These are phyloP conservation scores for Sarcophaga carnaria DNA, from an alignment of 2,888 invertebrate species.

Conservation along the genomic window DNA sequence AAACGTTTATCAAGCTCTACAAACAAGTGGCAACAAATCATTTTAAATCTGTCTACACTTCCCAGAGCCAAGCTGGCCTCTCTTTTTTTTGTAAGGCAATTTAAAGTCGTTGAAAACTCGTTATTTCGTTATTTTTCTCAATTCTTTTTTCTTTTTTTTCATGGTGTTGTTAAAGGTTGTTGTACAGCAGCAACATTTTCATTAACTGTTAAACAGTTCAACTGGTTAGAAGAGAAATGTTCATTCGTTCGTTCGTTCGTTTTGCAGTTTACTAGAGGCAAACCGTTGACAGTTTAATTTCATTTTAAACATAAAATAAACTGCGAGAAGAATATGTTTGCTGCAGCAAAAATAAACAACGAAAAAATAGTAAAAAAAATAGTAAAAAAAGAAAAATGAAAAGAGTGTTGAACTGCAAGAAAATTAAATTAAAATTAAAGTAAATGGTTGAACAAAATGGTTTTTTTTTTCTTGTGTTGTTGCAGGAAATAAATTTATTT, in stretches of 20 bases:
- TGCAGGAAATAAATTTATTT: not conserved
- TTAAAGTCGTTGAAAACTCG: not conserved
- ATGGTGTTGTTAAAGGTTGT: not conserved
- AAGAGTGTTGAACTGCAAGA: slow-evolving; percentile 10
- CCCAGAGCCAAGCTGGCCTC: not conserved
- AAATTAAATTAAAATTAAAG: slow-evolving; percentile 36
- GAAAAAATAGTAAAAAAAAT: not conserved
- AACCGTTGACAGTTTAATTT: slow-evolving; percentile 47
- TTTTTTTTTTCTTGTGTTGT: too few species aligned
- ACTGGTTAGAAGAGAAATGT: not conserved
- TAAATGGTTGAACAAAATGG: not conserved
- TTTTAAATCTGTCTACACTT: not conserved
- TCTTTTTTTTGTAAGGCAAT: not conserved
- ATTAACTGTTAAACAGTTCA: not conserved
- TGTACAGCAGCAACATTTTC: not conserved
- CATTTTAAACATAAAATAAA: slow-evolving; percentile 31
- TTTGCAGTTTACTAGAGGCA: not conserved
- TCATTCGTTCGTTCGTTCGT: not conserved
- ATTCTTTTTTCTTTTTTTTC: not conserved
- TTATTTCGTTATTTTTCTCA: not conserved
- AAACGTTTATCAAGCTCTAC: not conserved
- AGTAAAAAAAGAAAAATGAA: not conserved
- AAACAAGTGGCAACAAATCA: not conserved
- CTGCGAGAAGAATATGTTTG: not conserved
- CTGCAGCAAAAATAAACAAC: not conserved